Evolutionary conservation across 2,888 invertebrate genomes (phyloP), one percentile per base, ranked within the genome.

Genomic region (Agrilus mali): DNA sequence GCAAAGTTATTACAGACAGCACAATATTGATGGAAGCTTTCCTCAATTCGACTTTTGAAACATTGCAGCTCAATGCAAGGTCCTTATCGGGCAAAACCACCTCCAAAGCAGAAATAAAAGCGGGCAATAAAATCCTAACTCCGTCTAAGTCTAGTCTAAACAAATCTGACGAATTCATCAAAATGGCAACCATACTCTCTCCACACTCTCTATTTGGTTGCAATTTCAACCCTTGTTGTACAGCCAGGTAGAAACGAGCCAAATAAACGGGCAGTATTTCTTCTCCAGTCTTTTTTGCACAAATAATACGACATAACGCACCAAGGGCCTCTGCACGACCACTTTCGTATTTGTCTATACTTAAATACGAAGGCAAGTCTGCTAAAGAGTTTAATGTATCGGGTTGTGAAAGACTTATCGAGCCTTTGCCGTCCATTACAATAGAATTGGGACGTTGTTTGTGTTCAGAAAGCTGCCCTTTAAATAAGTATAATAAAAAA

Each of bases 321-420:
- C 95, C 97, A 55, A 96, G 75, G 0, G 97, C 96, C 67, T 94
- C 93, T 0, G 97, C 96, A 46, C 90, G 78, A 2, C 97, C 86
- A 48, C 84, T 80, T 64, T 85, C 85, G 56, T 83, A 86, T 52
- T 81, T 82, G 55, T 85, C 80, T 59, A 86, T 84, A 41, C 82
- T 82, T 41, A 86, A 67, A 36, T 77, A 75, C 12, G 78, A 66
- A 2, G 83, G 78, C 36, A 86, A 69, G 48, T 84, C 83, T 1
- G 76, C 73, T 3, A 80, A 69, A 59, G 80, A 80, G 44, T 73
- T 76, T 22, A 81, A 63, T 1, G 81, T 80, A 54, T 75, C 76
- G 1, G 81, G 79, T 52, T 77, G 71, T 0, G 81, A 79, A 1
- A 77, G 71, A 20, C 68, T 72, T 47, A 72, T 61, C 40, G 60